Percentiles rank a stretch among this genome's conserved stretches.
phyloP scores from a whole-genome alignment of 2,113 vertebrate species.

The Crotalus horridus region DNA sequence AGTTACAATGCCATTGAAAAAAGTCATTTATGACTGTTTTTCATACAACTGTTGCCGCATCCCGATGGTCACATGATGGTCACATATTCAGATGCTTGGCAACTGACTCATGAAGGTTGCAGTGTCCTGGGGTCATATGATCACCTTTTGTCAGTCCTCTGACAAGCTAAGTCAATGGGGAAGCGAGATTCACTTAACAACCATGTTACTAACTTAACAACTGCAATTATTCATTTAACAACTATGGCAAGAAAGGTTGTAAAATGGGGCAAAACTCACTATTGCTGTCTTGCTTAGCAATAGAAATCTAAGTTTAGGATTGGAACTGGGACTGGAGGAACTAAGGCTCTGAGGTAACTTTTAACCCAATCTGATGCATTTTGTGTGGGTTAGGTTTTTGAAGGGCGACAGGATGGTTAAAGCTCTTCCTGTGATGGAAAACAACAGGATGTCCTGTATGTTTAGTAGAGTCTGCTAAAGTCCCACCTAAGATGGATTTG shows the following conservation, averaged over 20 bases:
- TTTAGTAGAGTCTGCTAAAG: not conserved
- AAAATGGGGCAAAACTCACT: not conserved
- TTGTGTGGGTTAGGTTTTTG: not conserved
- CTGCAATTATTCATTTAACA: not conserved
- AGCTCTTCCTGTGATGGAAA: not conserved
- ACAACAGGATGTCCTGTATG: not conserved
- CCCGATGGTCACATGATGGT: not conserved
- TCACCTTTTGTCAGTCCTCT: not conserved
- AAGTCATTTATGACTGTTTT: not conserved
- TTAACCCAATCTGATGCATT: not conserved
- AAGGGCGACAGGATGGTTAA: not conserved
- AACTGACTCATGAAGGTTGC: not conserved
- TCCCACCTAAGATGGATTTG: not conserved
- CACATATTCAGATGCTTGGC: not conserved
- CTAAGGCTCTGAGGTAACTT: not conserved
- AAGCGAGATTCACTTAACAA: not conserved
- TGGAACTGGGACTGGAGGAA: not conserved
- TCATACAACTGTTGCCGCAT: not conserved
- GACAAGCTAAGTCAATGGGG: not conserved
- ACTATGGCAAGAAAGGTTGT: not conserved
- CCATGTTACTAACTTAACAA: not conserved
- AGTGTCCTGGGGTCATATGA: not conserved
- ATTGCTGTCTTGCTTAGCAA: not conserved
- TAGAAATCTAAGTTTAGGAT: not conserved
- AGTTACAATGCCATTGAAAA: not conserved